Evolutionary conservation across 1,140 invertebrate species (phyloP).

Genomic region (Latrodectus geometricus): DNA sequence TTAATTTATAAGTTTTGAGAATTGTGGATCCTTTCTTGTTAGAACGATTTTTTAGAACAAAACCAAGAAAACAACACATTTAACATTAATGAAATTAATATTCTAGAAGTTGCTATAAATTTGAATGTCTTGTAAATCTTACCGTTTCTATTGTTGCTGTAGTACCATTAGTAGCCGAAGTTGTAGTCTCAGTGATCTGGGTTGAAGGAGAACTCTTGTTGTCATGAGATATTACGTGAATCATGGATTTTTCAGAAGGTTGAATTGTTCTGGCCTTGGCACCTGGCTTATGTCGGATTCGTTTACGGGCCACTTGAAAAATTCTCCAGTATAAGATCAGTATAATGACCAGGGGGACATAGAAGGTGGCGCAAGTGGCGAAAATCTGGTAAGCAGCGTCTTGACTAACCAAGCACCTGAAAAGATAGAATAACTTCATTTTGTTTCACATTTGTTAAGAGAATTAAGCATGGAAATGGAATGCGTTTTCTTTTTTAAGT

Average conservation of each 20-base stretch:
- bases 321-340: conserved; percentile 95
- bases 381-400: conserved; percentile 84
- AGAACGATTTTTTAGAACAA: too few relatives aligned
- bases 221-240: conserved; percentile 34
- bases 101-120: too few relatives aligned
- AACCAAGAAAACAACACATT: too few relatives aligned
- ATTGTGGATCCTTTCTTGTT: too few relatives aligned
- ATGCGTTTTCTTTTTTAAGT: too few relatives aligned
- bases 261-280: conserved; percentile 36
- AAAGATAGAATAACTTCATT: neutral
- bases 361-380: conserved; percentile 93
- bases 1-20: too few relatives aligned
- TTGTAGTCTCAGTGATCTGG: conserved; percentile 41
- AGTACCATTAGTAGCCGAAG: conserved; percentile 34
- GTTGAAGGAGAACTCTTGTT: conserved; percentile 41
- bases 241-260: conserved; percentile 27
- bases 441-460: too few relatives aligned
- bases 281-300: conserved; percentile 78
- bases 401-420: conserved; percentile 82
- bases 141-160: conserved; percentile 17
- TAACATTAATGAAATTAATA: too few relatives aligned
- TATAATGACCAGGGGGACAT: conserved; percentile 92
- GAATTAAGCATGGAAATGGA: too few relatives aligned
- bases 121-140: neutral
- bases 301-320: conserved; percentile 87